Base-by-base conservation (phyloP, 2,113 vertebrate species). In the Dinomys branickii region DNA sequence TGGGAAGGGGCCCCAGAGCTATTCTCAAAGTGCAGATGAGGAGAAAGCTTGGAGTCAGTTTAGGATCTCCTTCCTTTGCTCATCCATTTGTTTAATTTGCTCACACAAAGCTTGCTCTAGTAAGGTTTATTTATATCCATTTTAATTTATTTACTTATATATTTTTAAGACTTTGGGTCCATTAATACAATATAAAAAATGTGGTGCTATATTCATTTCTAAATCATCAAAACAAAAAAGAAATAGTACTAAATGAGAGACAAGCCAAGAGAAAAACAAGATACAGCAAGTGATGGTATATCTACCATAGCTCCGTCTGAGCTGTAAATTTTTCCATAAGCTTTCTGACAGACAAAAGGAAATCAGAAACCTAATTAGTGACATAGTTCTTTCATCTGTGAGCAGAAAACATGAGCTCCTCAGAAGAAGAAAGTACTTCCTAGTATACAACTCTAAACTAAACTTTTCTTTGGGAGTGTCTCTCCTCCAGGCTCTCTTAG, bases 141-240 rank as follows among this genome's bases (percentile, higher is more conserved):
- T 89, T 82, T 96, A 86, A 78, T 77, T 92, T 84, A 92, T 67
- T 93, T 82, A 73, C 65, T 94, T 95, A 77, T 3, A 56, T 59
- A 84, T 41, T 86, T 35, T n/a, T 56, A 92, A 85, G 35, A 95
- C 71, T 93, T 52, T 83, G n/a, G 84, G 87, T 24, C 13, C 75
- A 63, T 96, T 83, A 35, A 28, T 73, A 14, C 19, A 90, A 77
- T 11, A 85, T 35, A 91, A 38, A 58, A 88, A 86, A 38, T 84
- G 59, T 30, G 41, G 16, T 52, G 69, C 75, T 84, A 71, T 47
- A 82, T 17, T 73, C n/a, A 13, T 78, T 91, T 89, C 92, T 75
- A 83, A 91, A 84, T 86, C 73, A 85, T 61, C 2, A 52, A 71
- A 61, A 92, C 22, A 67, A 81, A 73, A 44, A 52, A 35, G n/a